Conservation (phyloP, 64 coral and sea anemone genomes). For the Orbicella faveolata region DNA sequence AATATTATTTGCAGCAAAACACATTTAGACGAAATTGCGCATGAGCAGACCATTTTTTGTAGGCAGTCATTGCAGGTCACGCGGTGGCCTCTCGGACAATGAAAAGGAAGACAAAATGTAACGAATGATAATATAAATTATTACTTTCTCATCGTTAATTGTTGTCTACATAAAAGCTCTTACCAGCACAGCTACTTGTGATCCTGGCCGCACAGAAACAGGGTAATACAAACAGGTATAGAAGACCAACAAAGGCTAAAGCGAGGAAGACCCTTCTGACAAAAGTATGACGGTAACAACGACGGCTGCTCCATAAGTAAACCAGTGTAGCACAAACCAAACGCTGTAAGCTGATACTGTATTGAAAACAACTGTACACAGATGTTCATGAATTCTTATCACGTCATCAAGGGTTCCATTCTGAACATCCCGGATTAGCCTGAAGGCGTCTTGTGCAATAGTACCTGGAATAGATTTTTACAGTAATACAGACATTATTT, state of each 20-base stretch:
- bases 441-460: background rate
- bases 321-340: slow-evolving; percentile 2
- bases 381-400: slow-evolving; percentile 1
- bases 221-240: background rate
- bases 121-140: background rate
- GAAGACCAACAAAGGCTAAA: background rate
- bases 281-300: background rate
- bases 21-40: too few relatives aligned
- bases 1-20: too few relatives aligned
- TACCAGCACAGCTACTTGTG: background rate
- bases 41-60: too few relatives aligned
- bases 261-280: background rate
- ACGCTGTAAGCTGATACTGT: slow-evolving; percentile 8
- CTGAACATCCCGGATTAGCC: background rate
- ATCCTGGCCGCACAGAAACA: background rate
- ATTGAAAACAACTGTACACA: background rate
- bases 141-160: background rate
- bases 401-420: background rate
- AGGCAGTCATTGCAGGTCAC: too few relatives aligned
- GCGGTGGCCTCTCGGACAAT: too few relatives aligned
- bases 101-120: too few relatives aligned
- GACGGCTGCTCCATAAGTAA: background rate
- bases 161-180: background rate
- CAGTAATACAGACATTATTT: too few relatives aligned
- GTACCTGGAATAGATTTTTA: background rate